A percentile compares a stretch with the other conserved stretches of the same genome.
Evolutionary conservation across 2,888 invertebrate species (phyloP).

Genomic region (Calliopum simillimum): DNA sequence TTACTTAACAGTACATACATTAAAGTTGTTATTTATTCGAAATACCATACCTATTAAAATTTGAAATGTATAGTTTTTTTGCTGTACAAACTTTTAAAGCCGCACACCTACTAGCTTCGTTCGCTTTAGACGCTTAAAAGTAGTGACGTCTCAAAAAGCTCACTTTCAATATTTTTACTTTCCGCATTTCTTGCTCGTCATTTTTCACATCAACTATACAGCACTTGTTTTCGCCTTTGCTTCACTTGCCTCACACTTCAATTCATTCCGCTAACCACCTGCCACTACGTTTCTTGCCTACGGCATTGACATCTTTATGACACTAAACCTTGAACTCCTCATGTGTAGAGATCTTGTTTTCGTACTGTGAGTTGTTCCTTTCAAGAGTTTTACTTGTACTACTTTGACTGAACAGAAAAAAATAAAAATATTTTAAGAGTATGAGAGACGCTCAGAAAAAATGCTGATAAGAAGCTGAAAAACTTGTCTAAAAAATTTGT

Average conservation of each 20-base stretch:
- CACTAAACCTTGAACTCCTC: slow-evolving; percentile 18
- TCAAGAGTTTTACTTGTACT: no score
- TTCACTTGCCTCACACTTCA: background rate
- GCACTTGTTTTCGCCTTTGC: background rate
- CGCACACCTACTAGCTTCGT: no score
- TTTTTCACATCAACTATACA: background rate
- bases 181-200: slow-evolving; percentile 1
- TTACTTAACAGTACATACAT: no score
- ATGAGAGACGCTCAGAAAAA: background rate
- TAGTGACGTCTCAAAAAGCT: no score
- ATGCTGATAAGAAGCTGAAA: background rate
- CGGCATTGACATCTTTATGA: slow-evolving; percentile 18
- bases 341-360: background rate
- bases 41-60: no score
- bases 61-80: no score
- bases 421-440: background rate
- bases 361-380: no score
- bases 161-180: background rate
- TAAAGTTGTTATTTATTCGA: no score
- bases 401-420: background rate
- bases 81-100: no score
- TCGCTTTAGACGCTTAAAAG: no score
- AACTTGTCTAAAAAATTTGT: slow-evolving; percentile 20
- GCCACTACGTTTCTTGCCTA: background rate
- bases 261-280: background rate